Evolutionary conservation across 2,797 vertebrate species (phyloP), one percentile per base, ranked within the genome.

Genomic region (Discoglossus pictus): DNA sequence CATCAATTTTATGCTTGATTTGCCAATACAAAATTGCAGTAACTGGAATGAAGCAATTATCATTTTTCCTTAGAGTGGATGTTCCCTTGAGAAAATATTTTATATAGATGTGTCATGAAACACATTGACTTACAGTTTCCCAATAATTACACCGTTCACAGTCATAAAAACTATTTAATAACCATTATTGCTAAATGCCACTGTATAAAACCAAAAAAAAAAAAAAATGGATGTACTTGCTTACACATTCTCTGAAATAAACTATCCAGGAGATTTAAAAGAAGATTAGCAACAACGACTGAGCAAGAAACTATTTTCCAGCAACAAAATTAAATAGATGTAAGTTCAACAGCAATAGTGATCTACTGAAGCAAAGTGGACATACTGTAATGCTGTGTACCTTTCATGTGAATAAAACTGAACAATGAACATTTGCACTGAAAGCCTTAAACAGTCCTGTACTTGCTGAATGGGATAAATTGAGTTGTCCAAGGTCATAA

Each of bases 1-100:
- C 78, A 78, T 77, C 78, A 83, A 81, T 83, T 83, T 85, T 84
- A 85, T 81, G 83, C 83, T 84, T 85, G 84, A 83, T 87, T 88
- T 86, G 77, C 79, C 79, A 80, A 88, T 86, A 80, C 68, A 76
- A 80, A 85, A 80, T 77, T 81, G 58, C 76, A 78, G 79, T 77
- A 78, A 82, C 69, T 75, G 61, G 65, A 80, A 83, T 80, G 66
- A 78, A 74, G 78, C 83, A 86, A 88, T 78, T 74, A 80, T 77
- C 79, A 80, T 79, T 78, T 84, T 79, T 65, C 56, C 64, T 76
- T 81, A 84, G 77, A 11, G 47, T 76, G 74, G 82, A 78, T 76
- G 68, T 44, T 68, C 65, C 72, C 65, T 64, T 65, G 74, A 74
- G 79, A 80, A 86, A 86, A 83, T 0, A 68, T 75, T 80, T 82